A percentile compares a stretch with the other conserved stretches of the same genome.
Conservation (phyloP, 2,888 invertebrate species). For the Pseudococcus longispinus region DNA sequence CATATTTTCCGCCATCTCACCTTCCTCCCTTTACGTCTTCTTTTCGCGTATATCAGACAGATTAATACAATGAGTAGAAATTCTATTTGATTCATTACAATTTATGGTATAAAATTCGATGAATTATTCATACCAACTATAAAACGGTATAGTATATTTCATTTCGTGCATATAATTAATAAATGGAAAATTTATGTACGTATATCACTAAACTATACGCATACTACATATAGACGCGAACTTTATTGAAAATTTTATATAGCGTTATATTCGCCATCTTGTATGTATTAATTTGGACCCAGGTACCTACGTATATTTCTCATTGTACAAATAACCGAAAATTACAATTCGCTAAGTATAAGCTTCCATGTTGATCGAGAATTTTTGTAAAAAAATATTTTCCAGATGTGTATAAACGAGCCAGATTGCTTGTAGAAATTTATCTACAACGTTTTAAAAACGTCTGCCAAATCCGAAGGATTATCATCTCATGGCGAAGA, state of each 20-base stretch:
- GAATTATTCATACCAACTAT: conserved; percentile 5
- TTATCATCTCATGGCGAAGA: neutral
- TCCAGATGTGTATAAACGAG: no score
- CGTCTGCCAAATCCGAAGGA: neutral
- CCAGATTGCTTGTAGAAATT: no score
- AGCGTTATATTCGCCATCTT: no score
- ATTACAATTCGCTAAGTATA: no score
- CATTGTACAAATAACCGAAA: no score
- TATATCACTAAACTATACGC: neutral
- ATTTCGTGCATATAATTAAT: neutral
- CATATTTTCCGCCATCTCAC: conserved; percentile 12
- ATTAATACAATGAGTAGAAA: conserved; percentile 5
- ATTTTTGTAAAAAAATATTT: no score
- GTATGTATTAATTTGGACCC: no score
- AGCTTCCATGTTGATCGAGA: no score
- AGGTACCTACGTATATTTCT: no score
- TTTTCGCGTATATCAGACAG: neutral
- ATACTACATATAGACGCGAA: neutral
- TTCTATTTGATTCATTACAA: conserved; percentile 24
- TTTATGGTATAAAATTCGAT: conserved; percentile 1
- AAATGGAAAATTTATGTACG: conserved; percentile 28
- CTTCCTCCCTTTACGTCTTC: neutral
- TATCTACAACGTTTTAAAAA: neutral
- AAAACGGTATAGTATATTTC: conserved; percentile 10
- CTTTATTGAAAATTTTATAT: neutral